Conservation (phyloP, 2,888 invertebrate species). For the Harpalus rufipes region DNA sequence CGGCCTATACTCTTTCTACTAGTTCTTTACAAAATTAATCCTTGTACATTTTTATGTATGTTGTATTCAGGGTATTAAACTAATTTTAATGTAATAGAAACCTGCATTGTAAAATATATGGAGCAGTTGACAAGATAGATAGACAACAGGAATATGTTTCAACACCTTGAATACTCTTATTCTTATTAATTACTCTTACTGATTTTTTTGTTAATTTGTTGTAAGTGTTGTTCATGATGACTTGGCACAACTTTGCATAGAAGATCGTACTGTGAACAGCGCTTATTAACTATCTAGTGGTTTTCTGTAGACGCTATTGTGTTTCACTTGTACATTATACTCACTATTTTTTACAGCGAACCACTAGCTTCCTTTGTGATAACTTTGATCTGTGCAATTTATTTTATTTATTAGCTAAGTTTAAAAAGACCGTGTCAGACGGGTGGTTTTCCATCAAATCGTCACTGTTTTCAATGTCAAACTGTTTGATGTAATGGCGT, state of each 20-base stretch:
- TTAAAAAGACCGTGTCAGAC: background rate
- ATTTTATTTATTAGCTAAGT: conserved; percentile 41
- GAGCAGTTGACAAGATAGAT: background rate
- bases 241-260: conserved; percentile 33
- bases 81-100: conserved; percentile 30
- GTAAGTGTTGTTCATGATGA: conserved; percentile 52
- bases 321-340: conserved; percentile 22
- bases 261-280: conserved; percentile 46
- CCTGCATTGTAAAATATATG: conserved; percentile 17
- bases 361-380: conserved; percentile 52
- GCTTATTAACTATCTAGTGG: conserved; percentile 47
- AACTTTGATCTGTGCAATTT: conserved; percentile 62
- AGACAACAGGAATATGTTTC: conserved; percentile 3
- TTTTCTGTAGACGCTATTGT: conserved; percentile 11
- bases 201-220: conserved; percentile 49
- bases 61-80: conserved; percentile 27
- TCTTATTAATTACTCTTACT: conserved; percentile 15
- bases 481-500: no score
- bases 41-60: conserved; percentile 50
- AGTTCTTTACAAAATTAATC: conserved; percentile 49
- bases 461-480: no score
- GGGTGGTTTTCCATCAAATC: no score
- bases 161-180: background rate
- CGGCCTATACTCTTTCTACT: conserved; percentile 62
- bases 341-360: conserved; percentile 26